Base-by-base conservation (phyloP, 2,888 invertebrate species). In the Idaea aversata region DNA sequence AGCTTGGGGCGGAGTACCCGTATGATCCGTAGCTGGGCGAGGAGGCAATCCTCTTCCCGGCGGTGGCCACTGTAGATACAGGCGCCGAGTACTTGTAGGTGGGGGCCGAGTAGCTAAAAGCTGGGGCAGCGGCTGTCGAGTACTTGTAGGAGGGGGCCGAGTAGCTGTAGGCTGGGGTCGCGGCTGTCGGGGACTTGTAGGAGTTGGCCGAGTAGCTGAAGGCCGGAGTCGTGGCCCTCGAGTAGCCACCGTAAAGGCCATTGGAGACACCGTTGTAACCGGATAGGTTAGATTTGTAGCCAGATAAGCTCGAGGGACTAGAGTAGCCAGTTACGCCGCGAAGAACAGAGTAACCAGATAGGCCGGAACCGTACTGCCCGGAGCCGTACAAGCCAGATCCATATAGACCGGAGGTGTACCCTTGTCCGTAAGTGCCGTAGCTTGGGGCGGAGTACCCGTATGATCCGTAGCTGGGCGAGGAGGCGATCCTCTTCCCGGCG, bases 401-500 rank as follows among this genome's bases (percentile, higher is more conserved):
- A 3, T 25, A 25, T 25, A 2, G 25, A 25, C 25, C 25, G 25
- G 25, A 25, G 25, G 65, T 63, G 66, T 69, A 64, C 35, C 67
- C 65, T 58, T 68, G 67, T 66, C 66, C 65, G 38, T 67, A 67
- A 0, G 47, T 13, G 13, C 47, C 13, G 10, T 68, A 25, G 25
- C 3, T 25, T 3, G 25, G 25, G 25, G 25, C 25, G 25, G 25
- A 25, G 25, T 25, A 25, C 25, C 25, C 25, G 25, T 25, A 25
- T 25, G 25, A 25, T 25, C 25, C 25, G 25, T 25, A 67, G 63
- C 65, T 62, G 47, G 34, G 57, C 61, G 63, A 58, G 61, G 63
- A 66, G 16, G 79, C 75, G 70, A 85, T 76, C 34, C 77, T 70
- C 65, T 78, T 82, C 70, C 73, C 77, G n/a, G 78, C 77, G 38